phyloP scores from a whole-genome alignment of 2,113 vertebrate species.

The Tringa solitaria region DNA sequence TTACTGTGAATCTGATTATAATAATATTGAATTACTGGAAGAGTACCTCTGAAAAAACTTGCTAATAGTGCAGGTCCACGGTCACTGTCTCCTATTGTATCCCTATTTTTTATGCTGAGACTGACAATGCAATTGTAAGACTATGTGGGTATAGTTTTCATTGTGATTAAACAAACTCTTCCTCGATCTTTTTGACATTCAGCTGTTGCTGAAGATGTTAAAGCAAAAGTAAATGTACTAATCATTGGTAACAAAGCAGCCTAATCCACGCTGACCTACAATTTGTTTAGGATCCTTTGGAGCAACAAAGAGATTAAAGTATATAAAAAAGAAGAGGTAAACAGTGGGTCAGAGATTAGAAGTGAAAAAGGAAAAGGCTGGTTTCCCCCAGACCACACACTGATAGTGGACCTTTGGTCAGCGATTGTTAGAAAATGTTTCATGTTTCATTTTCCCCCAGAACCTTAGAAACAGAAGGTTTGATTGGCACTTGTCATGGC shows the following conservation, averaged over 20 bases:
- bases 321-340: slow-evolving; percentile 82
- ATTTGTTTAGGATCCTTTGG: slow-evolving; percentile 87
- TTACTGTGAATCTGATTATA: not conserved
- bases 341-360: slow-evolving; percentile 90
- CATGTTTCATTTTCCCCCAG: slow-evolving; percentile 60
- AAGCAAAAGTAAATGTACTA: slow-evolving; percentile 84
- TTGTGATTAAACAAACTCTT: slow-evolving; percentile 63
- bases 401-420: slow-evolving; percentile 82
- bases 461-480: slow-evolving; percentile 76
- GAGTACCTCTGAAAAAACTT: not conserved
- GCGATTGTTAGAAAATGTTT: slow-evolving; percentile 84
- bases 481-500: slow-evolving; percentile 97
- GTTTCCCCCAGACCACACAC: slow-evolving; percentile 92
- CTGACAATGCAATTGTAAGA: not conserved
- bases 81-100: slow-evolving; percentile 24
- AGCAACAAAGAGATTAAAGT: slow-evolving; percentile 88
- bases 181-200: slow-evolving; percentile 74
- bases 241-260: slow-evolving; percentile 83
- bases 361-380: slow-evolving; percentile 78
- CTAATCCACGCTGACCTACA: slow-evolving; percentile 90
- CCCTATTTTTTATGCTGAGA: not conserved
- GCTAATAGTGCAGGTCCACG: not conserved
- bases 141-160: slow-evolving; percentile 22
- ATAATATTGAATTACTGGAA: not conserved
- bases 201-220: slow-evolving; percentile 92